A percentile compares a stretch with the other conserved stretches of the same genome.
Evolutionary conservation across 2,113 vertebrate species (phyloP).

Genomic region (Maccullochella peelii): DNA sequence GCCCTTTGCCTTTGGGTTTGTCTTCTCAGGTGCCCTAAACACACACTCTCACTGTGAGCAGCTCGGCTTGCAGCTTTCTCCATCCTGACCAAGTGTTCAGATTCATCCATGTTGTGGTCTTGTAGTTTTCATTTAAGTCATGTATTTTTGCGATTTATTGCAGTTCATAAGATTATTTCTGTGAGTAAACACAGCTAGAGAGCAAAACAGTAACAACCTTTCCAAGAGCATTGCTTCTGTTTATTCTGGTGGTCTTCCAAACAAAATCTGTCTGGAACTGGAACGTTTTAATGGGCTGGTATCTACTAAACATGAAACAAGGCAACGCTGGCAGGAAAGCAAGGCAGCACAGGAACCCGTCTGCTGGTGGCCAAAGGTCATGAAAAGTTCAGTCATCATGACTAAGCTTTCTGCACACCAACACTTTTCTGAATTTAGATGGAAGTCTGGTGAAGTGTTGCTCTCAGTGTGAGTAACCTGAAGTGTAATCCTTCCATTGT

Average conservation of each 20-base stretch:
- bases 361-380: background rate
- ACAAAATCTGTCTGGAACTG: background rate
- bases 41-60: background rate
- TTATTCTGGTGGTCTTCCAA: background rate
- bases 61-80: background rate
- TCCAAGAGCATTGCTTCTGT: background rate
- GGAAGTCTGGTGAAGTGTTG: background rate
- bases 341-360: background rate
- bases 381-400: slow-evolving; percentile 1
- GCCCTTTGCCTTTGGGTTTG: background rate
- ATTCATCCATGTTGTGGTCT: background rate
- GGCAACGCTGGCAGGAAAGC: background rate
- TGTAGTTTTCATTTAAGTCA: background rate
- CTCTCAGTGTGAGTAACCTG: slow-evolving; percentile 3
- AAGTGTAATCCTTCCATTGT: background rate
- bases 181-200: background rate
- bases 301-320: background rate
- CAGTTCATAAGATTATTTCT: background rate
- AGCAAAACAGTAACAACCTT: background rate
- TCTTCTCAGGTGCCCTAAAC: background rate
- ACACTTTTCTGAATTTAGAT: background rate
- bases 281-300: background rate
- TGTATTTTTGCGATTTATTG: background rate
- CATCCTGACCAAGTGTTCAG: background rate
- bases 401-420: background rate